Evolutionary conservation across 2,113 vertebrate species (phyloP).

Genomic region (Pitta sordida): DNA sequence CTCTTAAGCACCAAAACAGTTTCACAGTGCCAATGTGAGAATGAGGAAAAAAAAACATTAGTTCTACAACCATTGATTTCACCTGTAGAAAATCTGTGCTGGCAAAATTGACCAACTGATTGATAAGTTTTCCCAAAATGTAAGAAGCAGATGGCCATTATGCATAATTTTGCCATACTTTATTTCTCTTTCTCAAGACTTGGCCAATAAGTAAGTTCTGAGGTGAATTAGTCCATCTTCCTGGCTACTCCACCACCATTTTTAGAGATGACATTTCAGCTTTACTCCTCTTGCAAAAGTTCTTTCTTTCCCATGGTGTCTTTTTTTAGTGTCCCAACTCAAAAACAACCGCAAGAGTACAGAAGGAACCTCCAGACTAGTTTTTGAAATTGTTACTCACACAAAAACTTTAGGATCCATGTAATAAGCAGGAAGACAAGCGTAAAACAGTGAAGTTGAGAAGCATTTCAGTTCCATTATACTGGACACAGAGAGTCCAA

Average conservation of each 20-base stretch:
- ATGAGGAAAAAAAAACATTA: neutral
- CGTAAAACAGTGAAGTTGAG: neutral
- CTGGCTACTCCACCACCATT: neutral
- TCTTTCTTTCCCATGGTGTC: neutral
- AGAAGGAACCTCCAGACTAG: neutral
- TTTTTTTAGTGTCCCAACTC: neutral
- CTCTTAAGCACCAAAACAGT: neutral
- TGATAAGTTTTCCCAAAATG: neutral
- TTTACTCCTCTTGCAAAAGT: neutral
- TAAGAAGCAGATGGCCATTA: neutral
- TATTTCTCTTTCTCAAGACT: neutral
- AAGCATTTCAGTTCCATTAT: neutral
- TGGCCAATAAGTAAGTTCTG: neutral
- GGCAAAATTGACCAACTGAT: neutral
- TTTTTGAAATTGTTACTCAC: neutral
- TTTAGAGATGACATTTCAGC: neutral
- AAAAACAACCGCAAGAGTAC: neutral
- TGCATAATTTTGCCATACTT: neutral
- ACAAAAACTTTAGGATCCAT: neutral
- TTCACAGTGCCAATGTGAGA: neutral
- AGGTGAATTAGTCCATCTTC: neutral
- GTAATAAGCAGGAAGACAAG: neutral
- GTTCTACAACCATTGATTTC: neutral
- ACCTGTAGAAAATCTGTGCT: neutral
- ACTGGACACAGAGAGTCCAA: accelerated